Base-by-base conservation (phyloP, 1,140 invertebrate genomes). In the Cydia pomonella region DNA sequence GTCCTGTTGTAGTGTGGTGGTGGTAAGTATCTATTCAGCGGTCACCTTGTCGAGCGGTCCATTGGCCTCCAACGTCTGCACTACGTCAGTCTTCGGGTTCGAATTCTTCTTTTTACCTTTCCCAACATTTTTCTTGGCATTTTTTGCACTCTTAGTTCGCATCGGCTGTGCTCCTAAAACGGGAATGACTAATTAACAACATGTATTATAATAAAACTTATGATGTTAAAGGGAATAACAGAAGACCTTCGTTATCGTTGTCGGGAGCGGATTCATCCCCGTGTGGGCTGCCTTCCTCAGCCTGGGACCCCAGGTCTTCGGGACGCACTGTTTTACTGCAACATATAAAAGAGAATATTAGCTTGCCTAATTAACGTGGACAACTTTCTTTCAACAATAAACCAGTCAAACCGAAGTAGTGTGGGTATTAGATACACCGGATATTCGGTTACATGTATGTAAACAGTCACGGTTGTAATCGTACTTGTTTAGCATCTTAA, bases 61-160 rank as follows among this genome's bases (percentile, higher is more conserved):
- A 75, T 93, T 93, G 59, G 85, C 78, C 79, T 92, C 90, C 79
- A 88, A 79, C 44, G 84, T 80, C 85, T 87, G 87, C 79, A 84
- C 82, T 59, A 83, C 84, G 74, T 93, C 92, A 85, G 86, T 87
- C 85, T 93, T 93, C 78, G 82, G 88, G 73, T 79, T 89, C 73
- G 83, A 80, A 74, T 84, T 88, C 77, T 93, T 93, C 84, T 93
- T 93, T 80, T 93, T 93, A 38, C 91, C 90, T 80, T 93, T 93
- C 13, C 87, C 86, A 79, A 87, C 77, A 85, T 90, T 93, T 79
- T 93, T 93, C 82, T 93, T 93, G 23, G 84, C 77, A 83, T 86
- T 89, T 81, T 93, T 93, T 75, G 80, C 86, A 83, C 82, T 84
- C 85, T 91, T 91, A 18, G 78, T 74, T 86, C 90, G 91, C 78